These are phyloP conservation scores for Cheilosia soror DNA, from an alignment of 2,888 invertebrate genomes.

Conservation along the genomic window DNA sequence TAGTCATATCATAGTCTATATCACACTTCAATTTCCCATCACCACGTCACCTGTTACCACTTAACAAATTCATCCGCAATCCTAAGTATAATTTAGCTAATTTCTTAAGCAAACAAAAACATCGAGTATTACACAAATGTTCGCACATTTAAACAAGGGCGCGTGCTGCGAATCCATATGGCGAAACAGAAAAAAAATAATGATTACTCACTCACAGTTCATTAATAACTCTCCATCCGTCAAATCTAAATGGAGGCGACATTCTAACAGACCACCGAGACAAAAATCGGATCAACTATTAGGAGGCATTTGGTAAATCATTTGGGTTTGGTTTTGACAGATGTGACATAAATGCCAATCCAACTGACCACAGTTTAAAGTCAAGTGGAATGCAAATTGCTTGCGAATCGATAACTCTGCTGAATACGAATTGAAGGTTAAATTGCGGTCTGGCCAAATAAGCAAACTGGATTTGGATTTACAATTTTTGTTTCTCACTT, in stretches of 20 bases:
- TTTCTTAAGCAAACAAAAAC: slow-evolving; percentile 4
- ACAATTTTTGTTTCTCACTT: slow-evolving; percentile 17
- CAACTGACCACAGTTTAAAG: slow-evolving; percentile 6
- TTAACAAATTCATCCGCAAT: slow-evolving; percentile 21
- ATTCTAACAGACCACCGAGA: neutral
- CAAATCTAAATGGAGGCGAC: neutral
- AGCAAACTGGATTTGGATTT: slow-evolving; percentile 7
- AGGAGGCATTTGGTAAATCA: neutral
- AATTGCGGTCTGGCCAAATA: neutral
- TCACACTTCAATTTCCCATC: slow-evolving; percentile 3
- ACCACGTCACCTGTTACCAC: slow-evolving; percentile 10
- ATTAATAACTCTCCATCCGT: neutral
- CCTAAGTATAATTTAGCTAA: slow-evolving; percentile 2
- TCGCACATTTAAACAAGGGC: slow-evolving; percentile 1
- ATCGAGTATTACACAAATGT: slow-evolving; percentile 7
- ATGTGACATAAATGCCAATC: slow-evolving; percentile 1
- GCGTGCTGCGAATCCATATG: slow-evolving; percentile 5
- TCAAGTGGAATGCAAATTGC: slow-evolving; percentile 13
- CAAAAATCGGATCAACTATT: neutral
- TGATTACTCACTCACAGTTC: slow-evolving; percentile 1
- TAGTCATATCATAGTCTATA: neutral
- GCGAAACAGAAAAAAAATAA: neutral
- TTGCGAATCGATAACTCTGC: neutral
- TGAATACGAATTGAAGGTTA: slow-evolving; percentile 31
- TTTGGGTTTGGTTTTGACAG: neutral